phyloP scores from a whole-genome alignment of 2,797 vertebrate species.

The Falco biarmicus region DNA sequence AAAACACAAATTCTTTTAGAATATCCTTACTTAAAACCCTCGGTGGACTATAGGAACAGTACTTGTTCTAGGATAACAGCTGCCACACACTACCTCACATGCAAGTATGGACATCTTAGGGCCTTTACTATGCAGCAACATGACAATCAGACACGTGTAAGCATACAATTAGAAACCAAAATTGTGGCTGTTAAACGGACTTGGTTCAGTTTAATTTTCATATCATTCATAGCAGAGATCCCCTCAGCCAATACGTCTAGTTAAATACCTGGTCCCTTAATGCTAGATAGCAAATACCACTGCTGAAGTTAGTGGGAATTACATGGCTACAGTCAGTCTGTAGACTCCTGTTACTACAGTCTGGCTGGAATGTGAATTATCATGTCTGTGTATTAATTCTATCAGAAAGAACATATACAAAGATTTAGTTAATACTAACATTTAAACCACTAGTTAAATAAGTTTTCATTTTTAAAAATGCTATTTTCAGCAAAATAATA shows the following conservation, averaged over 20 bases:
- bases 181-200: not conserved
- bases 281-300: not conserved
- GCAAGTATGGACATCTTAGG: not conserved
- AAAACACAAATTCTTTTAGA: not conserved
- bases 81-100: not conserved
- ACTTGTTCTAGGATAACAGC: not conserved
- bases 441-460: not conserved
- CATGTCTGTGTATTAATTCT: not conserved
- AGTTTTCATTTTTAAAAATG: not conserved
- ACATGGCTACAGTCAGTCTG: not conserved
- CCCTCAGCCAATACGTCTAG: not conserved
- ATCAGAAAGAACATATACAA: not conserved
- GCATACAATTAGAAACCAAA: not conserved
- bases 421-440: not conserved
- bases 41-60: not conserved
- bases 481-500: not conserved
- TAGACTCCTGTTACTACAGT: not conserved
- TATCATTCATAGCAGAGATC: not conserved
- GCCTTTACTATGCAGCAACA: not conserved
- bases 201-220: not conserved
- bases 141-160: not conserved
- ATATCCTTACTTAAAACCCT: not conserved
- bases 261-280: not conserved
- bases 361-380: not conserved
- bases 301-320: not conserved